A percentile compares a stretch with the other conserved stretches of the same genome.
These are phyloP conservation scores for Pelobates fuscus DNA, from an alignment of 2,113 vertebrate genomes.

Conservation along the genomic window DNA sequence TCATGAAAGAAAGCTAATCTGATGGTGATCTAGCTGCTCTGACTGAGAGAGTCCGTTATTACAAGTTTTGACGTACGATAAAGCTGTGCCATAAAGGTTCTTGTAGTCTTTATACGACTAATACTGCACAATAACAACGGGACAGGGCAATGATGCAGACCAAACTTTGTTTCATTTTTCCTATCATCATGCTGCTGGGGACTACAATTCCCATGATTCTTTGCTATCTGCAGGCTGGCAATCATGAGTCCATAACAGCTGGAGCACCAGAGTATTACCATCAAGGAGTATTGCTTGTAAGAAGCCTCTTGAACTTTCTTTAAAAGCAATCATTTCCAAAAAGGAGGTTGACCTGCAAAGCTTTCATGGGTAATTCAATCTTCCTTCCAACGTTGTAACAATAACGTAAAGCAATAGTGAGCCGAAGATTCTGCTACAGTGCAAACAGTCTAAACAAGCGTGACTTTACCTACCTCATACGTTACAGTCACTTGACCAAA, in stretches of 20 bases:
- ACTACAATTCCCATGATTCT: too few relatives aligned
- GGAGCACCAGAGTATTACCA: neutral
- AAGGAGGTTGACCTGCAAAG: slow-evolving; percentile 71
- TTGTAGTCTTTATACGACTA: too few relatives aligned
- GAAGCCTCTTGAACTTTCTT: slow-evolving; percentile 1
- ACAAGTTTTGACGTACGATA: too few relatives aligned
- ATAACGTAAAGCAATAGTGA: slow-evolving; percentile 65
- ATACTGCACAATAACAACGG: too few relatives aligned
- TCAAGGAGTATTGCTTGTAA: neutral
- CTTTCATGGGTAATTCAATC: slow-evolving; percentile 82
- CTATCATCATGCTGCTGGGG: too few relatives aligned
- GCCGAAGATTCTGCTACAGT: slow-evolving; percentile 60
- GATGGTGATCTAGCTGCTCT: too few relatives aligned
- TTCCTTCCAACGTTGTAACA: slow-evolving; percentile 70
- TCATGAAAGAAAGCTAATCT: too few relatives aligned
- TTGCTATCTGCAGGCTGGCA: too few relatives aligned
- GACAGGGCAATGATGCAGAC: too few relatives aligned
- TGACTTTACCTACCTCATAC: slow-evolving; percentile 73
- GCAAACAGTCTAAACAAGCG: slow-evolving; percentile 80
- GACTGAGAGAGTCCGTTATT: too few relatives aligned
- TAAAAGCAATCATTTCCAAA: slow-evolving; percentile 26
- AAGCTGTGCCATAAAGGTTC: too few relatives aligned
- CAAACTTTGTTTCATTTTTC: too few relatives aligned
- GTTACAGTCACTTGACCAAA: slow-evolving; percentile 65
- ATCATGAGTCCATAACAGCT: neutral